These are phyloP conservation scores for Hippopotamus amphibius DNA, from an alignment of 2,113 vertebrate species.

Conservation along the genomic window DNA sequence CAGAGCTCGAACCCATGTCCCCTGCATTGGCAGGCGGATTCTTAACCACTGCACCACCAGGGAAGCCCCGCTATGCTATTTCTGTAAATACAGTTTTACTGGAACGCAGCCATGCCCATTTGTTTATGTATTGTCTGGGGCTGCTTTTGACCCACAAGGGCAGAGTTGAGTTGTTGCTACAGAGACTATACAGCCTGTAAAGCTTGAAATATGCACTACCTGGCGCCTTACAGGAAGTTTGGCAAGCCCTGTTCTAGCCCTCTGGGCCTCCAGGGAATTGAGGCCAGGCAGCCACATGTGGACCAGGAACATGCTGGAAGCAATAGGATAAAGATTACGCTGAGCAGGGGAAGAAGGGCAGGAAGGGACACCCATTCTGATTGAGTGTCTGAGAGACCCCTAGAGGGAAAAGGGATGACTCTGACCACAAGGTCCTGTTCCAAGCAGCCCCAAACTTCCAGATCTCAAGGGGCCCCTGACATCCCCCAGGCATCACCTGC, in stretches of 20 bases:
- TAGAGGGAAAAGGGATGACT: neutral
- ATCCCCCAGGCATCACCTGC: fast-evolving
- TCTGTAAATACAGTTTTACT: conserved; percentile 47
- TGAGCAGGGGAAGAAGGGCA: neutral
- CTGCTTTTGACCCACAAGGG: neutral
- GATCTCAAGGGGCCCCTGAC: neutral
- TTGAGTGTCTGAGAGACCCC: neutral
- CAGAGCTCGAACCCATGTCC: too few relatives aligned
- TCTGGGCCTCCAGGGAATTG: neutral
- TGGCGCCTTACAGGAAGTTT: neutral
- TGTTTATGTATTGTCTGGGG: neutral
- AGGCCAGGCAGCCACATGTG: neutral
- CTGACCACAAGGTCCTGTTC: neutral
- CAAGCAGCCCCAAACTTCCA: neutral
- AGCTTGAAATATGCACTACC: neutral
- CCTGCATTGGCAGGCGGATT: too few relatives aligned
- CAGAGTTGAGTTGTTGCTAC: neutral
- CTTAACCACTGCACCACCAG: too few relatives aligned
- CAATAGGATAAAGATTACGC: neutral
- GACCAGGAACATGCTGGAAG: neutral
- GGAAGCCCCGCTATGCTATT: too few relatives aligned
- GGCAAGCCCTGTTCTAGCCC: neutral
- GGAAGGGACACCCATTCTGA: neutral
- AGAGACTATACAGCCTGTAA: neutral
- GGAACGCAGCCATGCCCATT: neutral